Percentiles rank a stretch among this genome's conserved stretches.
phyloP scores from a whole-genome alignment of 2,113 vertebrate genomes.

The Platichthys flesus region DNA sequence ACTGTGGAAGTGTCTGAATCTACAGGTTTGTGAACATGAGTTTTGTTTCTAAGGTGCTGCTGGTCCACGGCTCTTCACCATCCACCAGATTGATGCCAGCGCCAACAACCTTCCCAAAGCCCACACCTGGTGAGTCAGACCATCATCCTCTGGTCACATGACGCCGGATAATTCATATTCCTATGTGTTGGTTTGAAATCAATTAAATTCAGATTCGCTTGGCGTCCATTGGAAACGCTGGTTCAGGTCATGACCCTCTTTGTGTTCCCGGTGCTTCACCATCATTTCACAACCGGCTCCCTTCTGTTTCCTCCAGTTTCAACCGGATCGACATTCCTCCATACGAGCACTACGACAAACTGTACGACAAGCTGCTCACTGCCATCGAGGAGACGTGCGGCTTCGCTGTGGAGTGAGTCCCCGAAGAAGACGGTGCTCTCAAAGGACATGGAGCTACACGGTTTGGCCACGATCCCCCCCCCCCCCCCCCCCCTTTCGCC shows the following conservation, averaged over 20 bases:
- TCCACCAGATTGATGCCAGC: conserved; percentile 98
- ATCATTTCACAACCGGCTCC: not conserved
- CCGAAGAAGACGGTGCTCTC: not conserved
- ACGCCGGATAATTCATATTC: not conserved
- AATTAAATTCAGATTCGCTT: too few species aligned
- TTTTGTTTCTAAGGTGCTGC: conserved; percentile 86
- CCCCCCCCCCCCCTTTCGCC: too few species aligned
- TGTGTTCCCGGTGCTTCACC: not conserved
- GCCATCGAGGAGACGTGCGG: conserved; percentile 99
- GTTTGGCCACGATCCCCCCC: conserved; percentile 16
- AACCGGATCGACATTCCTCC: conserved; percentile 99
- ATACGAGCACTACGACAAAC: conserved; percentile 97
- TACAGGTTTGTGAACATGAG: too few species aligned
- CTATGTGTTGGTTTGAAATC: too few species aligned
- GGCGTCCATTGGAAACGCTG: too few species aligned
- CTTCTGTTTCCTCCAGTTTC: conserved; percentile 85
- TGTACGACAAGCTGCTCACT: conserved; percentile 98
- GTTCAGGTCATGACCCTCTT: not conserved
- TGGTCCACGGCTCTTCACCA: conserved; percentile 95
- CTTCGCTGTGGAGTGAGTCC: conserved; percentile 94
- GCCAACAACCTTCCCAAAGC: conserved; percentile 97
- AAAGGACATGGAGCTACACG: conserved; percentile 27
- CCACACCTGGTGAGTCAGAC: conserved; percentile 91
- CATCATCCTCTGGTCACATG: not conserved
- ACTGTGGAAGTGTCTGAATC: too few species aligned